Percentiles rank a stretch among this genome's conserved stretches.
Evolutionary conservation across 2,797 vertebrate genomes (phyloP).

Genomic region (Brotula barbata): DNA sequence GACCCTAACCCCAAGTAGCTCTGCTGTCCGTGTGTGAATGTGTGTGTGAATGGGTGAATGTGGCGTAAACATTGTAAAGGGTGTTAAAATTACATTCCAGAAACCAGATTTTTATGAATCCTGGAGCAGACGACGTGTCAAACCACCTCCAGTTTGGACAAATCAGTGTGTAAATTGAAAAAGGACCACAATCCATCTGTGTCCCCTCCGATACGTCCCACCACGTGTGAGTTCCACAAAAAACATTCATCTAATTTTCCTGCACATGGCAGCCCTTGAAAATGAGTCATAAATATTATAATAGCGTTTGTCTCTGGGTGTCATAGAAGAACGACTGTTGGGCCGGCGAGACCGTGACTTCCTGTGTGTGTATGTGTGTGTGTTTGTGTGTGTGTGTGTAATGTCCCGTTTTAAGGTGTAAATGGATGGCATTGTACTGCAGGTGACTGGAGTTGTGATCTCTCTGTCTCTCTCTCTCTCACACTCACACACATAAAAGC

Average conservation of each 20-base stretch:
- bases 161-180: neutral
- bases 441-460: too few species aligned
- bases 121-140: neutral
- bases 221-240: slow-evolving; percentile 27
- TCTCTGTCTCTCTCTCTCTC: too few species aligned
- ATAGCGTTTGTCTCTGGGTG: slow-evolving; percentile 56
- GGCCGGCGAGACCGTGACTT: slow-evolving; percentile 32
- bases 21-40: too few species aligned
- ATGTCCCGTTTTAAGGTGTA: too few species aligned
- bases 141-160: neutral
- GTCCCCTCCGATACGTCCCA: slow-evolving; percentile 39
- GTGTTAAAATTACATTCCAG: neutral
- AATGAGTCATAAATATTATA: slow-evolving; percentile 74
- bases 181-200: slow-evolving; percentile 34
- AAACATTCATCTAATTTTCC: slow-evolving; percentile 56
- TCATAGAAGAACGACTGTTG: slow-evolving; percentile 58
- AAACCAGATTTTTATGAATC: neutral
- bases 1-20: too few species aligned
- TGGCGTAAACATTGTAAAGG: too few species aligned
- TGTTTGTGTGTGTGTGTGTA: slow-evolving; percentile 21
- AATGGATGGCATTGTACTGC: too few species aligned
- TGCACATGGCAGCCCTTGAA: slow-evolving; percentile 46
- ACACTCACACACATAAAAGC: too few species aligned
- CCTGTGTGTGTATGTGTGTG: slow-evolving; percentile 11
- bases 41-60: too few species aligned